Evolutionary conservation across 2,113 vertebrate genomes (phyloP).

Genomic region (Leucosticte australis): DNA sequence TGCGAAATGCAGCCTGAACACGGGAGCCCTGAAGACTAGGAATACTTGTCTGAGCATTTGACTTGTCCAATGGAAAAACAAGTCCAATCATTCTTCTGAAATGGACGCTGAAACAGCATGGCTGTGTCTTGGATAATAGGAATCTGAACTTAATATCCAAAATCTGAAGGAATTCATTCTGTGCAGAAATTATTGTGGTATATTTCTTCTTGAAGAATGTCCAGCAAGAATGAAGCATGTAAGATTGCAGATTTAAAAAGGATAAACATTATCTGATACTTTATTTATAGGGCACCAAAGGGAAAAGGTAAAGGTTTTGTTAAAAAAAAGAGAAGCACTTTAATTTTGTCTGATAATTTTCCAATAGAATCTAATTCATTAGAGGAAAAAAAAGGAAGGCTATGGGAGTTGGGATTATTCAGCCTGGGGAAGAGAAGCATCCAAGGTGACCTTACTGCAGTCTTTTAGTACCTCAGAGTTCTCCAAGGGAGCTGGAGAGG

Average conservation of each 20-base stretch:
- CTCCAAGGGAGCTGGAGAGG: not conserved
- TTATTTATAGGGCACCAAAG: not conserved
- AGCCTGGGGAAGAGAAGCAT: not conserved
- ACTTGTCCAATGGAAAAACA: not conserved
- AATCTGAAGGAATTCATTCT: not conserved
- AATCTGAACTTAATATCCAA: not conserved
- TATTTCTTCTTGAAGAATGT: not conserved
- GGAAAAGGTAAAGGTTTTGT: not conserved
- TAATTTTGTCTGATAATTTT: conserved; percentile 68
- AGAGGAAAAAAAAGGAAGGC: not conserved
- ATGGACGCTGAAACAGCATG: not conserved
- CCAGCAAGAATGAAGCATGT: not conserved
- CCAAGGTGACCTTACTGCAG: not conserved
- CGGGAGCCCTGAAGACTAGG: not conserved
- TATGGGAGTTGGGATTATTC: not conserved
- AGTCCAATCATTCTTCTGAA: not conserved
- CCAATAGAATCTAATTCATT: conserved; percentile 70
- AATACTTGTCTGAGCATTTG: not conserved
- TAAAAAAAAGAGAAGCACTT: conserved; percentile 18
- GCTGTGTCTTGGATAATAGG: not conserved
- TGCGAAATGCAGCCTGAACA: accelerated
- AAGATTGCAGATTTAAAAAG: not conserved
- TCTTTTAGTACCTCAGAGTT: not conserved
- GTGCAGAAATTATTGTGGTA: not conserved
- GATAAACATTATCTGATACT: conserved; percentile 15